A percentile compares a stretch with the other conserved stretches of the same genome.
Conservation (phyloP, 2,888 invertebrate species). For the Spodoptera picta region DNA sequence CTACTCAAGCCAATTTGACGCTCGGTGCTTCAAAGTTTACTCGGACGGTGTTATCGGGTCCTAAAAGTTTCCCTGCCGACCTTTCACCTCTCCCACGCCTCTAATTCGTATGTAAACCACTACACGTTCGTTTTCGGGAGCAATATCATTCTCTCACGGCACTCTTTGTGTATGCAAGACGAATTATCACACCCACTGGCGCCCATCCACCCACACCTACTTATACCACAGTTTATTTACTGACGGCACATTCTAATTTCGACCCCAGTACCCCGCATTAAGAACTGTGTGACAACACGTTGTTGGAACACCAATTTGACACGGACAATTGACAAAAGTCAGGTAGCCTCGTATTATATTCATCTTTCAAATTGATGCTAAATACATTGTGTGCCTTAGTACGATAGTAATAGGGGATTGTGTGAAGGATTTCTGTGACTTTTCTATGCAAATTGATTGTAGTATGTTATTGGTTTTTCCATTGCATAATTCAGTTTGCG, state of each 20-base stretch:
- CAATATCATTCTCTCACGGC: conserved; percentile 84
- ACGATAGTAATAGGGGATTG: conserved; percentile 66
- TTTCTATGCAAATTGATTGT: conserved; percentile 60
- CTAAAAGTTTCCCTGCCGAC: conserved; percentile 68
- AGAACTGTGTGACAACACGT: conserved; percentile 62
- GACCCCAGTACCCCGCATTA: conserved; percentile 68
- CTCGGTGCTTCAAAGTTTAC: conserved; percentile 63
- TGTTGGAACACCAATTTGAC: conserved; percentile 68
- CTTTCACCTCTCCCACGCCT: conserved; percentile 86
- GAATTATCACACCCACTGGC: conserved; percentile 87
- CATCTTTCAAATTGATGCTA: conserved; percentile 75
- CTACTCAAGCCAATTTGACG: conserved; percentile 42
- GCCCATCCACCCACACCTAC: conserved; percentile 76
- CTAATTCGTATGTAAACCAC: conserved; percentile 80
- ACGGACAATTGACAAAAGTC: conserved; percentile 79
- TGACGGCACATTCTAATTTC: conserved; percentile 68
- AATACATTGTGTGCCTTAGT: conserved; percentile 71
- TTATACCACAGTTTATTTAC: conserved; percentile 67
- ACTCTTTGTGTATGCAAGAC: conserved; percentile 82
- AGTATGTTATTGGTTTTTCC: conserved; percentile 63
- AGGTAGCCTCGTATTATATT: conserved; percentile 72
- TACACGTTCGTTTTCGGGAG: conserved; percentile 77
- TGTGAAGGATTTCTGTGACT: conserved; percentile 55
- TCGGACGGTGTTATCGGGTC: conserved; percentile 56
- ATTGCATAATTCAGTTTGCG: conserved; percentile 71